Evolutionary conservation across 2,113 vertebrate genomes (phyloP), one percentile per base, ranked within the genome.

Genomic region (Phalacrocorax carbo): DNA sequence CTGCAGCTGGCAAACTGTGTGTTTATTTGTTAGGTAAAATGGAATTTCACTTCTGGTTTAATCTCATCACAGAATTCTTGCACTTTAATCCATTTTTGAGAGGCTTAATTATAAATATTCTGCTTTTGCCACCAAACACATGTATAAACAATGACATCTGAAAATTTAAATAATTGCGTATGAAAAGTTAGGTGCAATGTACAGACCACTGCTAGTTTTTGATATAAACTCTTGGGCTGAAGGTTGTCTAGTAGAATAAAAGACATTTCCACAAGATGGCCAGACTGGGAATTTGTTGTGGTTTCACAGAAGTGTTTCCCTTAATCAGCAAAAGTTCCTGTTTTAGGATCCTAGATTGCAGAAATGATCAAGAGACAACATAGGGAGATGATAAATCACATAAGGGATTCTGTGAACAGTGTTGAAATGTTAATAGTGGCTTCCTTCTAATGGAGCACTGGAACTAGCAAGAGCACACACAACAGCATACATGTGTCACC

Each of bases 1-100:
- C 84, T 94, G 62, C 60, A 95, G 34, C 54, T 88, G 64, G 61
- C 11, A 84, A 89, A 92, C 10, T 9, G 58, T 52, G 16, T 36
- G 25, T n/a, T 92, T 94, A 65, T 93, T 92, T 90, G 36, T 89
- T 82, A 91, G 71, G 55, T 71, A 76, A 88, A 75, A 65, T 61
- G 68, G 66, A 86, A 88, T 84, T 95, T 86, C 46, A 86, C n/a
- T 95, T 91, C 65, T 93, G 22, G 23, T 85, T 93, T 82, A 82
- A 84, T 73, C 25, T 87, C 1, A 1, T 76, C 58, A 81, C 14
- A 65, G 40, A 90, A 81, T 92, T 93, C 38, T 83, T 89, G 15
- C 22, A 80, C 40, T 78, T 62, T n/a, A 58, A 18, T 38, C 18
- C 5, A 36, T 70, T 75, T 90, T 71, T 64, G 27, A 69, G 30